These are phyloP conservation scores for Irena cyanogastra DNA, from an alignment of 2,113 vertebrate genomes.

Conservation along the genomic window DNA sequence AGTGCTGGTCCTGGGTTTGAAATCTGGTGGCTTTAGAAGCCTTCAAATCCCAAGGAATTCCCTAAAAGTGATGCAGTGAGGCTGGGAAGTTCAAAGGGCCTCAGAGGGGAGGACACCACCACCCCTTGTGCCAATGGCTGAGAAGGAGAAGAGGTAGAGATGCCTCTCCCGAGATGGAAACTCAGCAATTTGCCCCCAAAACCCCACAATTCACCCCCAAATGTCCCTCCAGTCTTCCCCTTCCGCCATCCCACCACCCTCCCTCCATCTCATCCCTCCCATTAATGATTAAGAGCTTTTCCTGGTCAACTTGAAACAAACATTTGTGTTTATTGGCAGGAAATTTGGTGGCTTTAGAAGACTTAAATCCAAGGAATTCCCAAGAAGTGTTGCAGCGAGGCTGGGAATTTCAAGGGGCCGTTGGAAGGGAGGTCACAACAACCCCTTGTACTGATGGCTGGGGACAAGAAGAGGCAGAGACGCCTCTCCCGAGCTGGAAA, in stretches of 20 bases:
- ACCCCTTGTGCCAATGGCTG: accelerated
- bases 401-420: no score
- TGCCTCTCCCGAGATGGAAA: accelerated
- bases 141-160: no score
- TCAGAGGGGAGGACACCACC: background rate
- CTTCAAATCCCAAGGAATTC: background rate
- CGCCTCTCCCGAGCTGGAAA: background rate
- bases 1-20: background rate
- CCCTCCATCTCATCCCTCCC: no score
- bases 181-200: background rate
- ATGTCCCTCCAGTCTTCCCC: accelerated
- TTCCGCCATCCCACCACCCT: background rate
- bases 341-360: background rate
- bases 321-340: background rate
- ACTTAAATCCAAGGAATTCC: background rate
- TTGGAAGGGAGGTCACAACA: background rate
- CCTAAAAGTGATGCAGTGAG: accelerated
- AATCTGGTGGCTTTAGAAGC: accelerated
- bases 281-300: background rate
- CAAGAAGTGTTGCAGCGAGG: background rate
- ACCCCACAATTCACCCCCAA: accelerated
- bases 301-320: background rate
- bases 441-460: background rate
- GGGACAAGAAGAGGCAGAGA: background rate
- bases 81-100: background rate